A percentile compares a stretch with the other conserved stretches of the same genome.
Conservation (phyloP, 2,113 vertebrate genomes). For the Coturnix japonica region DNA sequence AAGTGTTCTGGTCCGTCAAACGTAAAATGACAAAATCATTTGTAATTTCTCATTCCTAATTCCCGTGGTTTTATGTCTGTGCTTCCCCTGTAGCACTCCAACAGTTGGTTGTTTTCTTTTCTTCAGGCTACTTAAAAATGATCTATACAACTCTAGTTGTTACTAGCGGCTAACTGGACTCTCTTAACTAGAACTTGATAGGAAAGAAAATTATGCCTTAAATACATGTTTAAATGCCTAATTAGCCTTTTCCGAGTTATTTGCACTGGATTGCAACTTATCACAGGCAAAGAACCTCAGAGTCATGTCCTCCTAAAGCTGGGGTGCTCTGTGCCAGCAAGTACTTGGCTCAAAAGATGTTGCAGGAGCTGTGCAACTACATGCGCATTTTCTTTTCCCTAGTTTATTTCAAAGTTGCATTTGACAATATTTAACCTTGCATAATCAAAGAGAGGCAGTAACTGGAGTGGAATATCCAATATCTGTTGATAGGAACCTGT, state of each 20-base stretch:
- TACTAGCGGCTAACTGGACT: not conserved
- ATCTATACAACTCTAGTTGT: not conserved
- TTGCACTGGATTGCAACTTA: not conserved
- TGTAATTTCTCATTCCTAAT: not conserved
- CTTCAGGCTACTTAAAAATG: not conserved
- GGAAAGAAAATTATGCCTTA: conserved; percentile 35
- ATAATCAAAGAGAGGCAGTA: not conserved
- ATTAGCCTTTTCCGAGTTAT: conserved; percentile 49
- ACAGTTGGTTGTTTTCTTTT: not conserved
- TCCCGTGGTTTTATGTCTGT: not conserved
- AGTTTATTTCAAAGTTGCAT: not conserved
- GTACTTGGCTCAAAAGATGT: not conserved
- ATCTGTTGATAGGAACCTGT: not conserved
- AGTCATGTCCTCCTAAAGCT: not conserved
- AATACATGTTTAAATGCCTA: not conserved
- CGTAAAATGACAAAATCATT: not conserved
- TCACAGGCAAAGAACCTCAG: not conserved
- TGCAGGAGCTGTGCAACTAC: not conserved
- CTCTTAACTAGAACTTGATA: not conserved
- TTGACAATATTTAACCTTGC: not conserved
- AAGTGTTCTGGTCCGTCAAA: conserved; percentile 5
- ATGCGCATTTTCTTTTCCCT: not conserved
- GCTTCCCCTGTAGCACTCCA: not conserved
- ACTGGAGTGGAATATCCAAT: not conserved
- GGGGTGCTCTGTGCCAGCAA: conserved; percentile 9